Conservation (phyloP, 2,113 vertebrate genomes). For the Halichoerus grypus region DNA sequence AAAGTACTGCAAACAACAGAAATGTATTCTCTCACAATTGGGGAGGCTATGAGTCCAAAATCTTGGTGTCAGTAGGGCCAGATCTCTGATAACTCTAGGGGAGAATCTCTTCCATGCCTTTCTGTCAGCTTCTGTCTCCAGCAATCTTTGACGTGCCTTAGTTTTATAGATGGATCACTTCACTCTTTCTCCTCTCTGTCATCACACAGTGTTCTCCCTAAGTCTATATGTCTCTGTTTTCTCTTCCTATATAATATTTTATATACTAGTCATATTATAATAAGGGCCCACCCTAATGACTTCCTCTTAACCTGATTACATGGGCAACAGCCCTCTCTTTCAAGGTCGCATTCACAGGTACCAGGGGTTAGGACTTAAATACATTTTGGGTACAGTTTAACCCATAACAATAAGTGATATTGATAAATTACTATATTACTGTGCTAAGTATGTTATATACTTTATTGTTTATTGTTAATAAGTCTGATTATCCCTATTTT, state of each 20-base stretch:
- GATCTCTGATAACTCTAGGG: background rate
- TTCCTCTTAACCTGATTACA: constrained; percentile 12
- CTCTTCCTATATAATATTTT: background rate
- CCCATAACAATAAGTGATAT: background rate
- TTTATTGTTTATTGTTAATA: constrained; percentile 28
- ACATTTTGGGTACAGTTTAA: background rate
- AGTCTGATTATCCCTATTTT: constrained; percentile 10
- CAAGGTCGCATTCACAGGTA: background rate
- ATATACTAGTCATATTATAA: background rate
- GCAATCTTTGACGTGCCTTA: background rate
- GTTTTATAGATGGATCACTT: background rate
- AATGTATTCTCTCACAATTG: background rate
- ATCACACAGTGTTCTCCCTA: background rate
- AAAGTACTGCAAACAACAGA: background rate
- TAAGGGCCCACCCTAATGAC: background rate
- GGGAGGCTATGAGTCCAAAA: background rate
- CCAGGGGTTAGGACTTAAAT: background rate
- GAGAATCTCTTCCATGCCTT: background rate
- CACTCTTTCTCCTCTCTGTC: background rate
- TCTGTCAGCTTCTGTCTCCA: background rate
- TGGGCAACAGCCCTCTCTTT: background rate
- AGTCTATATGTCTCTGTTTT: background rate
- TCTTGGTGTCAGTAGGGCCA: background rate
- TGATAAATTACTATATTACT: constrained; percentile 5
- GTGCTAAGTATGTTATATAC: background rate